Evolutionary conservation across 1,140 invertebrate species (phyloP).

Genomic region (Brachionus calyciflorus): DNA sequence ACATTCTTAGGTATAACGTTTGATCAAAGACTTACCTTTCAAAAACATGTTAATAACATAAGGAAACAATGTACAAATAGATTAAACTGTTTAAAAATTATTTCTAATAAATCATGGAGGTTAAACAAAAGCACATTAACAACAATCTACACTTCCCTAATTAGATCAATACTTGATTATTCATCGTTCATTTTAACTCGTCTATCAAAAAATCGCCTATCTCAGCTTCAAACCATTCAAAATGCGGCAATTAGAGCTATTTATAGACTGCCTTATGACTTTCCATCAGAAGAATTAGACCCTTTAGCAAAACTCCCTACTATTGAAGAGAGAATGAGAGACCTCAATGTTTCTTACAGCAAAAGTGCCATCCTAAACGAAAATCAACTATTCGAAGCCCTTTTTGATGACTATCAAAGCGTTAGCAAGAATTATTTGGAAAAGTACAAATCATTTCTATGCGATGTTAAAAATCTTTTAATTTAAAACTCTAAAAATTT

Average conservation of each 20-base stretch:
- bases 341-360: background rate
- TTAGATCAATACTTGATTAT: background rate
- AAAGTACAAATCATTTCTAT: background rate
- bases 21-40: background rate
- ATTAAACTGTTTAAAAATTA: slow-evolving; percentile 1
- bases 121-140: background rate
- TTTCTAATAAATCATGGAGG: background rate
- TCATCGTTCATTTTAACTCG: background rate
- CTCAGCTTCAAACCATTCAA: background rate
- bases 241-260: background rate
- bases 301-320: background rate
- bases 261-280: background rate
- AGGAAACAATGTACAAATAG: background rate
- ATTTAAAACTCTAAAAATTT: background rate
- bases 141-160: background rate
- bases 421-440: background rate
- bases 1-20: slow-evolving; percentile 21
- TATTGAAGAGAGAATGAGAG: background rate
- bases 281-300: background rate
- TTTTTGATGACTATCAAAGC: background rate
- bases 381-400: background rate
- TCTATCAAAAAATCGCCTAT: background rate
- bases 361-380: background rate
- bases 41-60: background rate
- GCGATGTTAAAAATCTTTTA: background rate